Percentiles rank a stretch among this genome's conserved stretches.
Conservation (phyloP, 1,140 invertebrate species). For the Drosophila grimshawi region DNA sequence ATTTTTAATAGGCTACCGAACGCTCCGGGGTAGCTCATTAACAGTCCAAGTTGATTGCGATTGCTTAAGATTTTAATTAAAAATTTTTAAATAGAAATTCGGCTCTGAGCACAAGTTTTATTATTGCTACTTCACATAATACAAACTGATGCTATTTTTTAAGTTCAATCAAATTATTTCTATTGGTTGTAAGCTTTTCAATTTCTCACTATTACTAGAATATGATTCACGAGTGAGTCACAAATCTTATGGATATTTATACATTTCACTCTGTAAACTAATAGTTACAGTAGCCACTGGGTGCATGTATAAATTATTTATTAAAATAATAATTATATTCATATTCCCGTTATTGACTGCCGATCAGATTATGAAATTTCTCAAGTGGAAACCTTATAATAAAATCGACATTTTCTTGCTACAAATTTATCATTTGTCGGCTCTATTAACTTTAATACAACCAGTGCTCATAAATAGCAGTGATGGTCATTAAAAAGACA, state of each 20-base stretch:
- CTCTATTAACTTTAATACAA: constrained; percentile 34
- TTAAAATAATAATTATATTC: neutral
- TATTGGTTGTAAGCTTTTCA: no score
- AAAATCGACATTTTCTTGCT: neutral
- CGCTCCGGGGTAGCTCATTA: constrained; percentile 66
- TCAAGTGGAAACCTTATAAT: neutral
- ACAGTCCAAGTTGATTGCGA: constrained; percentile 57
- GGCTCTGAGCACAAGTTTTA: neutral
- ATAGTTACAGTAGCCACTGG: no score
- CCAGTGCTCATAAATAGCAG: constrained; percentile 44
- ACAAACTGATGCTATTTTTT: no score
- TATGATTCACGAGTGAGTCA: no score
- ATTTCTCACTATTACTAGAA: no score
- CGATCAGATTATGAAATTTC: neutral
- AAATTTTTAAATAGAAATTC: constrained; percentile 15
- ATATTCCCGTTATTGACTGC: no score
- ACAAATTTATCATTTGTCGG: constrained; percentile 3
- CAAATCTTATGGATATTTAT: no score
- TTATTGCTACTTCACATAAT: no score
- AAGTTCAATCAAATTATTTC: no score
- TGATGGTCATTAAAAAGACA: constrained; percentile 73
- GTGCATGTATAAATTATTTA: neutral
- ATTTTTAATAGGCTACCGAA: constrained; percentile 76
- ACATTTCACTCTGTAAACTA: no score
- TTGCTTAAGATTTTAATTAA: constrained; percentile 66